Evolutionary conservation across 2,888 invertebrate species (phyloP).

Genomic region (Cecidostiba fungosa): DNA sequence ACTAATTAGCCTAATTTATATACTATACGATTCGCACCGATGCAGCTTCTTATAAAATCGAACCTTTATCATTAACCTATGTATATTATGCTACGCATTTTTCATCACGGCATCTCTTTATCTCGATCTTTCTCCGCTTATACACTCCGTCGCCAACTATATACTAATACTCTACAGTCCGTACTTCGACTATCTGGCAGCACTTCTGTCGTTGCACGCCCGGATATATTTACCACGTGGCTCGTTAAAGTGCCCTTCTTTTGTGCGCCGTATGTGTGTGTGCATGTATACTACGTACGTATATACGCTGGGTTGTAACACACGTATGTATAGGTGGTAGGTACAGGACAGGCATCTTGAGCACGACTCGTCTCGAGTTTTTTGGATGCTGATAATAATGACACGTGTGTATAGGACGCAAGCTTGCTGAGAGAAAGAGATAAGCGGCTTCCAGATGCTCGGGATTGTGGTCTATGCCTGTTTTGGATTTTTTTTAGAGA

Average conservation of each 20-base stretch:
- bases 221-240: conserved; percentile 61
- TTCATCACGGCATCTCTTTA: background rate
- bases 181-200: conserved; percentile 44
- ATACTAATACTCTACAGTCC: too few species aligned
- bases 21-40: background rate
- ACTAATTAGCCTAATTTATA: background rate
- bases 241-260: conserved; percentile 54
- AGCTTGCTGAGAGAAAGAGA: background rate
- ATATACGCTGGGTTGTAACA: background rate
- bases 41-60: background rate
- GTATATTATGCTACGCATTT: background rate
- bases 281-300: background rate
- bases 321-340: background rate
- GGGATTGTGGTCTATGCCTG: background rate
- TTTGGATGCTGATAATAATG: background rate
- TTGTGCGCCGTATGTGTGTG: background rate
- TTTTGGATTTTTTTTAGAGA: background rate
- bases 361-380: conserved; percentile 12
- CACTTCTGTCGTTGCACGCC: conserved; percentile 22
- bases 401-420: background rate
- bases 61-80: too few species aligned
- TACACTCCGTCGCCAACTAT: background rate
- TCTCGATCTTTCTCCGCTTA: background rate
- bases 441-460: background rate
- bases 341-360: background rate